Evolutionary conservation across 2,888 invertebrate species (phyloP).

Genomic region (Abscondita cerata): DNA sequence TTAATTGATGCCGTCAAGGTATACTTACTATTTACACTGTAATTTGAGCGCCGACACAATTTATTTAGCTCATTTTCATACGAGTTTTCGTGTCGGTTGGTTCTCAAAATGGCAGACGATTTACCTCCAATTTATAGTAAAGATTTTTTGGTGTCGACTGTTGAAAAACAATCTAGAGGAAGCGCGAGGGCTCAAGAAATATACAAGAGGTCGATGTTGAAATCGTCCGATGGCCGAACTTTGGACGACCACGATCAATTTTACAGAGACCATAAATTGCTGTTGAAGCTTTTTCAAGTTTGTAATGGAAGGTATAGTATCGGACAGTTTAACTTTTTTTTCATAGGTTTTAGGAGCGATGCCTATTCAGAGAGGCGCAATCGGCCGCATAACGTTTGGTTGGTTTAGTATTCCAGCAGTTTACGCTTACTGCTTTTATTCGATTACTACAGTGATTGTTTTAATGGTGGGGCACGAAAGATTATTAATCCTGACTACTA

Average conservation of each 20-base stretch:
- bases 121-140: constrained; percentile 22
- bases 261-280: constrained; percentile 71
- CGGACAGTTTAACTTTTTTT: not conserved
- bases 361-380: constrained; percentile 61
- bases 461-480: constrained; percentile 68
- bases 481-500: constrained; percentile 66
- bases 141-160: constrained; percentile 20
- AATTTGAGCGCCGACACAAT: not conserved
- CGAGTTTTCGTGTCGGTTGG: not conserved
- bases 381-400: constrained; percentile 66
- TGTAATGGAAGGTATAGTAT: not conserved
- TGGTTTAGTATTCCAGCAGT: constrained; percentile 70
- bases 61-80: not conserved
- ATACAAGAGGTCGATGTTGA: constrained; percentile 59
- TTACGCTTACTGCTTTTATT: constrained; percentile 71
- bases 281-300: constrained; percentile 66
- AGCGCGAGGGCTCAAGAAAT: constrained; percentile 54
- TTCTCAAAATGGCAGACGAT: constrained; percentile 19
- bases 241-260: constrained; percentile 71
- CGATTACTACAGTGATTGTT: constrained; percentile 65
- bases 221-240: constrained; percentile 65
- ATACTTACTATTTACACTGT: not conserved
- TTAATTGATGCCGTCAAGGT: constrained; percentile 14
- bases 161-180: constrained; percentile 35
- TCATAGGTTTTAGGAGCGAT: constrained; percentile 68